Evolutionary conservation across 2,888 invertebrate genomes (phyloP), one percentile per base, ranked within the genome.

Genomic region (Caenorhabditis doughertyi): DNA sequence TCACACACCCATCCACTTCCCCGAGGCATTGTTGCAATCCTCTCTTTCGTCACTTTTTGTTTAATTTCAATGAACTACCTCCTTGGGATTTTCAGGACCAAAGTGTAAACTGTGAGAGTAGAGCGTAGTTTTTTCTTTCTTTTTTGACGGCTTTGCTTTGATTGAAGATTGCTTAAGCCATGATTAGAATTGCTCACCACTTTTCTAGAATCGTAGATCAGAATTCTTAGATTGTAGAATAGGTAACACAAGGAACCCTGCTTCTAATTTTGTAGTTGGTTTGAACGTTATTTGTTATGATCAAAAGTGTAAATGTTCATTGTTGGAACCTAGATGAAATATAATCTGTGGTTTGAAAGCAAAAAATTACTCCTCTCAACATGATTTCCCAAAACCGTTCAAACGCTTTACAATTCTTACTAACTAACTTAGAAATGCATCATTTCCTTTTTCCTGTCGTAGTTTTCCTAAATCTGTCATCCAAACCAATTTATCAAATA

Each of bases 11-110:
- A 56, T 64, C 25, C 64, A 47, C 25, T 56, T 65, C 72, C 72
- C 67, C 44, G 79, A 67, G 72, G 71, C 72, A 80, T 44, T 72
- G 67, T 80, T 67, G 25, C 67, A 71, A 79, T 67, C 79, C 72
- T 51, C 72, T 80, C 60, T 72, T 58, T 35, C 35, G 39, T 65
- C 65, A 35, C 51, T 65, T 49, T 64, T 79, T 79, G 79, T 60
- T 80, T 56, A 65, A 79, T 65, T 72, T 79, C 42, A 27, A 60
- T 77, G 68, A 77, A 68, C 77, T 77, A 71, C 47, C 70, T 62
- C 42, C 27, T 53, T 35, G 32, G 51, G 51, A n/a, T 3, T 65
- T 39, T 5, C 35, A 8, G 32, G 60, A 70, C 62, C 68, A 70
- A 77, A 77, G 62, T 62, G 68, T 76, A 60, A 67, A 67, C 58